Evolutionary conservation across 2,888 invertebrate species (phyloP), one percentile per base, ranked within the genome.

Genomic region (Reticulitermes lucifugus): DNA sequence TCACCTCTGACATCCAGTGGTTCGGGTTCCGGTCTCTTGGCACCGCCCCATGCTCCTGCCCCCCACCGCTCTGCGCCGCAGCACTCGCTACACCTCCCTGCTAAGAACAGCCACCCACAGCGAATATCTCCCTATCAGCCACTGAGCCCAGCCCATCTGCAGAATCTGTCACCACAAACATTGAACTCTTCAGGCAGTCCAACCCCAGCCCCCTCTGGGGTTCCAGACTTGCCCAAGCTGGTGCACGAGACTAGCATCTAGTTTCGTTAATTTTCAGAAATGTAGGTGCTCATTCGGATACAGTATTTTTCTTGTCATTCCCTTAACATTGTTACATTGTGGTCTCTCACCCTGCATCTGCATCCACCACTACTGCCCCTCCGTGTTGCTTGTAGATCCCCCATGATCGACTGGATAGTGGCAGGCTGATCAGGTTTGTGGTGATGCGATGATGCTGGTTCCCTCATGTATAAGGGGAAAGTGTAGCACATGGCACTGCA

Each of bases 171-270:
- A 87, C 86, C 87, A 87, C 89, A 86, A 88, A 88, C 87, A 87
- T 87, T 83, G 88, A 88, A 85, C 86, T 86, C 89, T 77, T 88
- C 88, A 55, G 84, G 75, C 51, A 65, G 75, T 59, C 84, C 73
- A 43, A 88, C 89, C 88, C 88, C 89, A 88, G 88, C 88, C 87
- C 88, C 88, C 84, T 88, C 88, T 86, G 86, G 88, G 73, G 87
- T 89, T 85, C 89, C 88, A 89, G 93, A 94, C 90, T 91, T 93
- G 91, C 93, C 93, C 88, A 93, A 93, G 91, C 92, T 94, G 91
- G 94, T 94, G 91, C 94, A 95, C 92, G 95, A 95, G 90, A 95
- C 94, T 89, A 94, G 94, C 91, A 95, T 95, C 90, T 95, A 93
- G 92, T 88, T 81, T 81, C 81, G 70, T 81, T 81, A 5, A 46